Conservation (phyloP, 2,113 vertebrate genomes). For the Odocoileus virginianus region DNA sequence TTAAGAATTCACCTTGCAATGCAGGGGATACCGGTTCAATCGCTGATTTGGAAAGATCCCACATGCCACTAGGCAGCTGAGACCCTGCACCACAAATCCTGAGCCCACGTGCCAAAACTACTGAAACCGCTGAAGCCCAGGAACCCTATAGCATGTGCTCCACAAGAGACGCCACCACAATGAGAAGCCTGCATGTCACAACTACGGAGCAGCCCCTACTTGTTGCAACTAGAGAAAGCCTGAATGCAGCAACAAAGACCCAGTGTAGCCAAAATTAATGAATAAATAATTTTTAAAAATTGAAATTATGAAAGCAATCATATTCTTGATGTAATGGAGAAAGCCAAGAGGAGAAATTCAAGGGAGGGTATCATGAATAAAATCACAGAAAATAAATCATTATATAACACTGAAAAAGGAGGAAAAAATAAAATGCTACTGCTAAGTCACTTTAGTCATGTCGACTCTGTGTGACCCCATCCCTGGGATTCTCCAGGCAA, state of each 20-base stretch:
- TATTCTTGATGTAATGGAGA: neutral
- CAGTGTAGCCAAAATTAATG: neutral
- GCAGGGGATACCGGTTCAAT: fast-evolving
- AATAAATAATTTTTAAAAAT: neutral
- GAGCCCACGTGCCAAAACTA: neutral
- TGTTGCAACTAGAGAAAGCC: neutral
- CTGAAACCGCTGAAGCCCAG: neutral
- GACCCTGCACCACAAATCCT: neutral
- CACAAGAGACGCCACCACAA: neutral
- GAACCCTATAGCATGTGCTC: neutral
- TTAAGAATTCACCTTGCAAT: neutral
- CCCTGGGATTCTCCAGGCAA: too few relatives aligned
- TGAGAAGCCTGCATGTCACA: neutral
- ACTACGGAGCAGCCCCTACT: neutral
- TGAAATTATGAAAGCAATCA: neutral
- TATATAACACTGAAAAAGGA: neutral
- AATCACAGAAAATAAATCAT: neutral
- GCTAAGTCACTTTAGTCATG: too few relatives aligned
- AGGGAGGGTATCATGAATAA: neutral
- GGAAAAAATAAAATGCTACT: neutral
- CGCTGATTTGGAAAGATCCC: neutral
- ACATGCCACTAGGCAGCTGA: neutral
- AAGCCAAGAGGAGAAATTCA: neutral
- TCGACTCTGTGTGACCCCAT: too few relatives aligned
- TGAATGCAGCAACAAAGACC: neutral